These are phyloP conservation scores for Calcarius lapponicus DNA, from an alignment of 2,797 vertebrate genomes.

Conservation along the genomic window DNA sequence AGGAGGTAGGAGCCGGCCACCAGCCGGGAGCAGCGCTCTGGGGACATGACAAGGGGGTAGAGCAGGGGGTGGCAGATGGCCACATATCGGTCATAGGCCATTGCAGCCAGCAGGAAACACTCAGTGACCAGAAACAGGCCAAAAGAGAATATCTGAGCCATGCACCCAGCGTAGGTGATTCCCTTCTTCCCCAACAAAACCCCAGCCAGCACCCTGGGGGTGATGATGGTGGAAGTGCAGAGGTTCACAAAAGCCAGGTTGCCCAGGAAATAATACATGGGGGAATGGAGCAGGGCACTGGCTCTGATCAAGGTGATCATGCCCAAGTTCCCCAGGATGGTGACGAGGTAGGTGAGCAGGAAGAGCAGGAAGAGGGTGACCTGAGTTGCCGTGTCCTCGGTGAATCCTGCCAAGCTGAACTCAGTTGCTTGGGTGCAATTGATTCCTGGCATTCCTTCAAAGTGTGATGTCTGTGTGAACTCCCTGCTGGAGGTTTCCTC, in stretches of 20 bases:
- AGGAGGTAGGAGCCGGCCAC: background rate
- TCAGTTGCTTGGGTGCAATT: background rate
- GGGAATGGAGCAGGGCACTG: background rate
- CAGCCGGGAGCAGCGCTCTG: background rate
- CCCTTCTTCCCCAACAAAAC: background rate
- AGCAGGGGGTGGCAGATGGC: background rate
- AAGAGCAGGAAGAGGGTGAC: background rate
- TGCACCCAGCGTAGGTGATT: background rate
- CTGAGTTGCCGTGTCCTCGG: accelerated
- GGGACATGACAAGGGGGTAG: background rate
- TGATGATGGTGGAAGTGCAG: background rate
- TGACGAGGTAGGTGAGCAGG: background rate
- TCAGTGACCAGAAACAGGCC: background rate
- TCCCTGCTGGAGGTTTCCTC: background rate
- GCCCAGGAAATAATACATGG: slow-evolving; percentile 17
- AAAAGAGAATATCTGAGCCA: background rate
- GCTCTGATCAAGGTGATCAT: background rate
- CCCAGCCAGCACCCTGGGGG: background rate
- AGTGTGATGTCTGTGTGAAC: accelerated
- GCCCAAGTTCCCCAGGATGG: slow-evolving; percentile 10
- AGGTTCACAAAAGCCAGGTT: slow-evolving; percentile 34
- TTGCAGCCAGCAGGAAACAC: background rate
- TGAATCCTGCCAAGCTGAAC: background rate
- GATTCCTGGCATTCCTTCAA: background rate
- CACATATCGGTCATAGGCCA: background rate